Percentiles rank a stretch among this genome's conserved stretches.
These are phyloP conservation scores for Germaria angustata DNA, from an alignment of 2,888 invertebrate genomes.

Conservation along the genomic window DNA sequence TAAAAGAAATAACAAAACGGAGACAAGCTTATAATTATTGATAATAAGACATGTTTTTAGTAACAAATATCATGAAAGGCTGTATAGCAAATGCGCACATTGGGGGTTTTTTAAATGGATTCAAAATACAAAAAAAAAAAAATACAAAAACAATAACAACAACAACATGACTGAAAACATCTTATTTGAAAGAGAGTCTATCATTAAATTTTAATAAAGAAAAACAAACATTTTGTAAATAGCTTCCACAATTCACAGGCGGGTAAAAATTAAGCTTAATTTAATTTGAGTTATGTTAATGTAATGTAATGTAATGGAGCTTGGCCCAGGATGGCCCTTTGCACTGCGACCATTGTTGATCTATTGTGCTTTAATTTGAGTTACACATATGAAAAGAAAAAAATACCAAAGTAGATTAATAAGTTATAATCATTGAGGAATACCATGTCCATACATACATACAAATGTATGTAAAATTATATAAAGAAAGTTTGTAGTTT, in stretches of 20 bases:
- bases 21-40: slow-evolving; percentile 37
- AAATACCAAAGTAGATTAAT: too few relatives aligned
- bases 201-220: background rate
- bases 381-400: slow-evolving; percentile 24
- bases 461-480: too few relatives aligned
- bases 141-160: background rate
- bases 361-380: too few relatives aligned
- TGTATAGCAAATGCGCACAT: slow-evolving; percentile 63
- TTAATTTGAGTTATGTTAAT: slow-evolving; percentile 10
- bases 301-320: too few relatives aligned
- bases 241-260: slow-evolving; percentile 56
- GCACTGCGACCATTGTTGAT: too few relatives aligned
- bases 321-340: too few relatives aligned
- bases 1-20: slow-evolving; percentile 16
- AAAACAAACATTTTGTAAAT: slow-evolving; percentile 61
- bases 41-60: slow-evolving; percentile 22
- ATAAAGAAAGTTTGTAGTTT: too few relatives aligned
- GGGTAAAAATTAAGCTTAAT: slow-evolving; percentile 49
- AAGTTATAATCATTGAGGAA: too few relatives aligned
- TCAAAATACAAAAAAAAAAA: slow-evolving; percentile 15
- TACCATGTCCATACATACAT: too few relatives aligned
- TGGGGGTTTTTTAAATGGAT: slow-evolving; percentile 19
- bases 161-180: slow-evolving; percentile 56
- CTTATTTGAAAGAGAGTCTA: slow-evolving; percentile 8
- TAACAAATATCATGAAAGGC: slow-evolving; percentile 53